Evolutionary conservation across 2,113 vertebrate genomes (phyloP).

Genomic region (Corythornis cristatus): DNA sequence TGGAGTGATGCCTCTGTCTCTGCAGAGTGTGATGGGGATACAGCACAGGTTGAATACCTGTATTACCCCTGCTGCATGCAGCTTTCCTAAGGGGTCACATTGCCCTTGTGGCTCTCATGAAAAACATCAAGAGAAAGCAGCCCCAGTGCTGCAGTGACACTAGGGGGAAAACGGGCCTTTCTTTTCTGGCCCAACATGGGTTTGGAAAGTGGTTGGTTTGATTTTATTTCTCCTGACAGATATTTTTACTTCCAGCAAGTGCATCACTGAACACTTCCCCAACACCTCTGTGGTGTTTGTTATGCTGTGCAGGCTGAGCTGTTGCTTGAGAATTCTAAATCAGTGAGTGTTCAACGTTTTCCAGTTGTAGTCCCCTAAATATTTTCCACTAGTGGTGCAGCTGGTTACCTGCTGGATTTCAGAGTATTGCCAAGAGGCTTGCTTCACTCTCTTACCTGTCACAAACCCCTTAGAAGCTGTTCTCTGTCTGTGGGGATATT

Average conservation of each 20-base stretch:
- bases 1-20: not conserved
- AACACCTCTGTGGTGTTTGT: not conserved
- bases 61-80: not conserved
- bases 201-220: not conserved
- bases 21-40: not conserved
- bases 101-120: not conserved
- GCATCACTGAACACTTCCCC: not conserved
- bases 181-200: not conserved
- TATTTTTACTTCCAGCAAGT: not conserved
- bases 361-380: not conserved
- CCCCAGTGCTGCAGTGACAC: accelerated
- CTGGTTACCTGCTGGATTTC: not conserved
- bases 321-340: not conserved
- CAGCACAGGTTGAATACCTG: not conserved
- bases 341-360: not conserved
- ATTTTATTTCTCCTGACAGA: not conserved
- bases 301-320: not conserved
- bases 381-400: not conserved
- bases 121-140: not conserved
- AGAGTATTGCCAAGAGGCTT: not conserved
- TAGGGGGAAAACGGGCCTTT: not conserved
- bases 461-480: not conserved
- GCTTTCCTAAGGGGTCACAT: not conserved
- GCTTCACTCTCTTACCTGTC: not conserved
- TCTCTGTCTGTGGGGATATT: not conserved